phyloP scores from a whole-genome alignment of 1,140 invertebrate genomes.

The Anthonomus grandis region DNA sequence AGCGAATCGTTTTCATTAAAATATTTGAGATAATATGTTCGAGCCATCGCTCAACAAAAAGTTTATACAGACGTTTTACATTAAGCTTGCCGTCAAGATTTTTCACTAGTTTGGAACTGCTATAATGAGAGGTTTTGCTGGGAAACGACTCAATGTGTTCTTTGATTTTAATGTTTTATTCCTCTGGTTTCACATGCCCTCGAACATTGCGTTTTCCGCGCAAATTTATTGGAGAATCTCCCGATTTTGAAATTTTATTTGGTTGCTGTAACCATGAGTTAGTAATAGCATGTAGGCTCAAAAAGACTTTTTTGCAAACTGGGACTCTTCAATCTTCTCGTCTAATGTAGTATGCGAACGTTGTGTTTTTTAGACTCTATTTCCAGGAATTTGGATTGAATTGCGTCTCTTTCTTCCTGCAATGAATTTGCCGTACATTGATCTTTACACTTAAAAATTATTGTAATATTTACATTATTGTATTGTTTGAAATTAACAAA shows the following conservation, averaged over 20 bases:
- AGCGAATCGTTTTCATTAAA: neutral
- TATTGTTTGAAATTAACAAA: neutral
- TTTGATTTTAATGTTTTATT: constrained; percentile 2
- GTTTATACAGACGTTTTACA: neutral
- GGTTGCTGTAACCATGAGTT: neutral
- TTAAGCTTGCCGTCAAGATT: neutral
- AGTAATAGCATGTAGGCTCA: neutral
- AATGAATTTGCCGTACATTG: neutral
- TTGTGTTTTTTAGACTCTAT: neutral
- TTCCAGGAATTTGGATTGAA: neutral
- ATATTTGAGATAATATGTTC: constrained; percentile 2
- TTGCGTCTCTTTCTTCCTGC: neutral
- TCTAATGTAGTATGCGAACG: neutral
- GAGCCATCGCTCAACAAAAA: neutral
- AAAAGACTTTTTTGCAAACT: neutral
- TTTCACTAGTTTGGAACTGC: neutral
- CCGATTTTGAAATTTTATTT: neutral
- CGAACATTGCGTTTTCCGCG: neutral
- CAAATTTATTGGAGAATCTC: neutral
- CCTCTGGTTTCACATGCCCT: neutral
- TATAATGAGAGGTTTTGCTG: constrained; percentile 1
- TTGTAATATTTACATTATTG: neutral
- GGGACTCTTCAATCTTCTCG: neutral
- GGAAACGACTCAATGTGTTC: neutral
- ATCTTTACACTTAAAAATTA: neutral